Evolutionary conservation across 1,140 invertebrate species (phyloP), one percentile per base, ranked within the genome.

Genomic region (Phymastichus coffea): DNA sequence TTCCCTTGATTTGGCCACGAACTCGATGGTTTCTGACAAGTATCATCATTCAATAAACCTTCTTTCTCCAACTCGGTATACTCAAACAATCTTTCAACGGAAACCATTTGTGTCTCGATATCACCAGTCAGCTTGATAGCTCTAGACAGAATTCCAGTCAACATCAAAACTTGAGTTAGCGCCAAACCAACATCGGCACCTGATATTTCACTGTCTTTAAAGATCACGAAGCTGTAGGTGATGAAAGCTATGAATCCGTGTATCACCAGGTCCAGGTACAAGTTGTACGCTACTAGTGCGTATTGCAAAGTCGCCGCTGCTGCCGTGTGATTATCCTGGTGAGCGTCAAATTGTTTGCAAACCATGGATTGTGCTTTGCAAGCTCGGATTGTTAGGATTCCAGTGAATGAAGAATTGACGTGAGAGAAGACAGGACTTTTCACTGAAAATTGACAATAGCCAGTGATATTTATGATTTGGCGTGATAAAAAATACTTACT

Each of bases 121-220:
- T 86, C 85, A 15, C 85, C 87, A 9, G 86, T 87, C 73, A 93
- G 89, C 48, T 89, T 78, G 57, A 93, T 87, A 12, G 88, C 89
- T 85, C 88, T 92, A 77, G 93, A 90, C 54, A 94, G 85, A 77
- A 90, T 85, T 1, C 88, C 88, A 20, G 87, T 87, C 54, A 95
- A 75, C 0, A 85, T 83, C 33, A 92, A 86, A 3, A 86, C 86
- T 69, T 93, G 91, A 0, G 90, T 88, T 47, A 95, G 86, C 1
- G 89, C 86, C 43, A 96, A 66, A 15, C 92, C 92, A 2, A 93
- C 90, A 20, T 86, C 71, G 9, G 85, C 86, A 0, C 80, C 84
- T 69, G 56, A 49, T 1, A 38, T 46, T 6, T 70, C 37, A 25
- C 19, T 30, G 57, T 85, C 82, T 49, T 65, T 87, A 79, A 10